Percentiles rank a stretch among this genome's conserved stretches.
phyloP scores from a whole-genome alignment of 2,888 invertebrate species.

The Macaria liturata region DNA sequence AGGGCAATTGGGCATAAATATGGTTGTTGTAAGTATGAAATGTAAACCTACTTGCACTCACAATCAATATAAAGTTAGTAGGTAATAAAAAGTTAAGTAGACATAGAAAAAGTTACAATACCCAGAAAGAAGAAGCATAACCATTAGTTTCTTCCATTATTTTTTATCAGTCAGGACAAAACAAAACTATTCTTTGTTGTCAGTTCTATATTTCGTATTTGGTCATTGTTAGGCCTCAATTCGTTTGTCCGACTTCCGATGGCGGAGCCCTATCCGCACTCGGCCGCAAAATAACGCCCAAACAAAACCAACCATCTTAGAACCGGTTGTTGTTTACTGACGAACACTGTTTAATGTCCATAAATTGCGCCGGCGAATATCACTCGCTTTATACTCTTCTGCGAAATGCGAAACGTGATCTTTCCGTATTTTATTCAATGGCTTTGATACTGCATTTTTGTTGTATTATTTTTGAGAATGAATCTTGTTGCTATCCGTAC shows the following conservation, averaged over 20 bases:
- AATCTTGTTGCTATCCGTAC: too few relatives aligned
- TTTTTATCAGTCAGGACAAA: too few relatives aligned
- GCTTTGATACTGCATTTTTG: conserved; percentile 6
- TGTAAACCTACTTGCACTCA: too few relatives aligned
- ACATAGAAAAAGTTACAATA: too few relatives aligned
- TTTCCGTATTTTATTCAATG: conserved; percentile 50
- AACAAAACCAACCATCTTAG: conserved; percentile 63
- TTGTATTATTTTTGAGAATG: not conserved
- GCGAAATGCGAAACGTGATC: conserved; percentile 44
- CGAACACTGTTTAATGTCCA: conserved; percentile 62
- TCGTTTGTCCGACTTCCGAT: conserved; percentile 53
- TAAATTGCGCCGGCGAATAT: conserved; percentile 64
- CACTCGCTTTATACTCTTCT: conserved; percentile 50
- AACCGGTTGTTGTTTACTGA: conserved; percentile 77
- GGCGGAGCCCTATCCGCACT: conserved; percentile 45
- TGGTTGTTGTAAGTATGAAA: too few relatives aligned
- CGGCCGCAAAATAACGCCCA: conserved; percentile 65
- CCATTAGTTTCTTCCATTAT: too few relatives aligned
- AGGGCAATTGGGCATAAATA: too few relatives aligned
- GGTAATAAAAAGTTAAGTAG: too few relatives aligned
- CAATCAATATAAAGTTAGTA: too few relatives aligned
- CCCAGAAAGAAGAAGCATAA: too few relatives aligned
- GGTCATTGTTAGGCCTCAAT: conserved; percentile 39
- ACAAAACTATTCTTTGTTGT: not conserved
- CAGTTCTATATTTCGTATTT: conserved; percentile 24